A percentile compares a stretch with the other conserved stretches of the same genome.
phyloP scores from a whole-genome alignment of 2,113 vertebrate species.

The Paratilapia polleni region DNA sequence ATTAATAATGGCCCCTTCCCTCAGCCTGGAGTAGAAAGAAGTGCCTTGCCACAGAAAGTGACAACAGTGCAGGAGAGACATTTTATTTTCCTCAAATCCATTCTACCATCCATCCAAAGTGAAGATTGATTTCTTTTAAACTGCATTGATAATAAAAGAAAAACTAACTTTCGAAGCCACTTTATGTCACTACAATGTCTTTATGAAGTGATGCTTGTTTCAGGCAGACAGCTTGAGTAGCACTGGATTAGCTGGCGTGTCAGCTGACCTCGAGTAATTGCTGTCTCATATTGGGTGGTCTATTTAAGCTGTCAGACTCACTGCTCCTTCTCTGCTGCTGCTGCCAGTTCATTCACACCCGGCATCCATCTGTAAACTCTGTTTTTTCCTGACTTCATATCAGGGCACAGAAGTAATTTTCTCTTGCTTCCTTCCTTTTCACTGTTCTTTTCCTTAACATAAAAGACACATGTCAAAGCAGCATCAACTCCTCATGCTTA shows the following conservation, averaged over 20 bases:
- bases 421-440: neutral
- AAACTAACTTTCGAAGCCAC: neutral
- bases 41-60: neutral
- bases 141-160: neutral
- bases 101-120: neutral
- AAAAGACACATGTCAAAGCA: neutral
- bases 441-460: neutral
- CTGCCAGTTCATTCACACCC: conserved; percentile 41
- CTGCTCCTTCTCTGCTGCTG: conserved; percentile 23
- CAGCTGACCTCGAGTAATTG: conserved; percentile 48
- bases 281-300: conserved; percentile 22
- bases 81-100: neutral
- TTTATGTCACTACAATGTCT: neutral
- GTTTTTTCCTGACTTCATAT: conserved; percentile 7
- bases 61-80: neutral
- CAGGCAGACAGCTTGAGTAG: conserved; percentile 15
- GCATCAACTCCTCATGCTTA: neutral
- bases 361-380: conserved; percentile 10
- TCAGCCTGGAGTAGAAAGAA: conserved; percentile 3
- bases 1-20: conserved; percentile 19
- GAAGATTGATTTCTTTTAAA: neutral
- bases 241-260: conserved; percentile 14
- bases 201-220: conserved; percentile 31
- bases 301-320: conserved; percentile 42
- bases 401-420: conserved; percentile 9